Base-by-base conservation (phyloP, 2,113 vertebrate genomes). In the Bombycilla garrulus region DNA sequence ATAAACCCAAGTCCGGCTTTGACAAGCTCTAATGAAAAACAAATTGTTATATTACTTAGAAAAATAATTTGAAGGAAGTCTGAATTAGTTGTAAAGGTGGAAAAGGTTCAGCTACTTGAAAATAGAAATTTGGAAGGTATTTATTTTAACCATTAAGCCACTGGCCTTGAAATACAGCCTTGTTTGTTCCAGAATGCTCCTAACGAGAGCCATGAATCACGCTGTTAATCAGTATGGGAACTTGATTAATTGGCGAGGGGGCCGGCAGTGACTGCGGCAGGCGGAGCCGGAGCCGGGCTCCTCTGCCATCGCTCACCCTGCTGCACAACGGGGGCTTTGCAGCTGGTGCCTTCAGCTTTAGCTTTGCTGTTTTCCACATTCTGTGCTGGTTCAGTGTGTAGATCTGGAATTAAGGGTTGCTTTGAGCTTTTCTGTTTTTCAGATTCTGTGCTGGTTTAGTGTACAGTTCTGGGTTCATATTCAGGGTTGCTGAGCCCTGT, bases 21-120 rank as follows among this genome's bases (percentile, higher is more conserved):
- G 95, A 96, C 96, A 95, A 96, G 95, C 72, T 77, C 96, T 93
- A 95, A 97, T 95, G 91, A 97, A 97, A 97, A 98, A 95, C 96
- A 96, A 94, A 95, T 96, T 91, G 93, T 97, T 96, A 85, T 88
- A 96, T 96, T 97, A 95, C 96, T 96, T 93, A 92, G 95, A 92
- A 95, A 96, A 97, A 94, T 94, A 96, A 97, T 94, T 96, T 89
- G 93, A 94, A 96, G 96, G 94, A 96, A 95, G 95, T 90, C 69
- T 95, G 97, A 95, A 89, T 93, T 96, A 90, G 91, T 94, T 83
- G 93, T 92, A 81, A 93, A 78, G 93, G 93, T 91, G 93, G 91
- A 92, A 94, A 96, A 86, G 95, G 96, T 94, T 97, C 92, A 93
- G 93, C 95, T 95, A 95, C 97, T 96, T 92, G 93, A 84, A 96